Evolutionary conservation across 64 coral and sea anemone species (phyloP).

Genomic region (Stichodactyla mertensii): DNA sequence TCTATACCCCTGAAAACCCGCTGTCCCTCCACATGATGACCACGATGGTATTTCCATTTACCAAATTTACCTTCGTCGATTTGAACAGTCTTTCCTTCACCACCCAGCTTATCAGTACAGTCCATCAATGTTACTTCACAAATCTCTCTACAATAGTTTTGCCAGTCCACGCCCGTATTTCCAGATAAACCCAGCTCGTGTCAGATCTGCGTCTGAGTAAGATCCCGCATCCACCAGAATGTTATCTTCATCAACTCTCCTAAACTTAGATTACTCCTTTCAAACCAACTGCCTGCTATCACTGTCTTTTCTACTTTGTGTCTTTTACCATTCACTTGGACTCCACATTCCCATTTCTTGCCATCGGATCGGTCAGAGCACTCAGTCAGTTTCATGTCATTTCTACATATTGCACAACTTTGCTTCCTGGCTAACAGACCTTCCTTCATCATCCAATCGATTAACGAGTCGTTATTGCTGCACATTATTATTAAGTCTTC

Average conservation of each 20-base stretch:
- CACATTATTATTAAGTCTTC: no score
- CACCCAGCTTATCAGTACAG: slow-evolving; percentile 27
- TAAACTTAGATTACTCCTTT: background rate
- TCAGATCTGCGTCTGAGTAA: background rate
- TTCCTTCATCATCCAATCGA: background rate
- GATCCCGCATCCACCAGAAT: background rate
- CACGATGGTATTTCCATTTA: no score
- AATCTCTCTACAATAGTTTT: slow-evolving; percentile 22
- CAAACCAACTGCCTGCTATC: background rate
- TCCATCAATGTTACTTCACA: slow-evolving; percentile 39
- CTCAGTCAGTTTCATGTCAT: background rate
- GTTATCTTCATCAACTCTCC: background rate
- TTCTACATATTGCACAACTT: background rate
- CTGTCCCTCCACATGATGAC: no score
- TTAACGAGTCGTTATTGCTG: no score
- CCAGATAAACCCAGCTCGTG: background rate
- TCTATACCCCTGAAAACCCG: no score
- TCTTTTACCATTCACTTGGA: background rate
- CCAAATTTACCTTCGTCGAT: no score
- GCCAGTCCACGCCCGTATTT: slow-evolving; percentile 13
- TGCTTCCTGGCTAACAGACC: background rate
- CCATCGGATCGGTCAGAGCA: background rate
- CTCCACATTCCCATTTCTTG: background rate
- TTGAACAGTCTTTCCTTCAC: slow-evolving; percentile 32
- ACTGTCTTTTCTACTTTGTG: background rate